Evolutionary conservation across 2,113 vertebrate genomes (phyloP), one percentile per base, ranked within the genome.

Genomic region (Daubentonia madagascariensis): DNA sequence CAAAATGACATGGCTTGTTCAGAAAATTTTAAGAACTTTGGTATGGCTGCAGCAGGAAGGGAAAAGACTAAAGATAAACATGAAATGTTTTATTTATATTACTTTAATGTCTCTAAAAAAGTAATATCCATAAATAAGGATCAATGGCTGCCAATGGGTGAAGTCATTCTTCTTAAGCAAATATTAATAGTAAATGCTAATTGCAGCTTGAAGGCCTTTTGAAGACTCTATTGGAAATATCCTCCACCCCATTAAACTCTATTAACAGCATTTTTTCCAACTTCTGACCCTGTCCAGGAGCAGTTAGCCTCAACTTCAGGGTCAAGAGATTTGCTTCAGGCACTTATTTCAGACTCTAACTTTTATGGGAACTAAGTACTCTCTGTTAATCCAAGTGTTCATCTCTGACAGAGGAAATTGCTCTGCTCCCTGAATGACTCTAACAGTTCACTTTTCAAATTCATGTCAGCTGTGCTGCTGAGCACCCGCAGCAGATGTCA

Each of bases 381-480:
- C 35, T 81, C 57, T 87, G 20, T 90, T 79, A 89, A 78, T n/a
- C 30, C 73, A 97, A 97, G 61, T 22, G 37, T 22, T 93, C 86
- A 72, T 83, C 78, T 86, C 79, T 79, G 90, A 50, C n/a, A 63
- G 40, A 97, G 83, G 78, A 96, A 98, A 93, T 50, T 52, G 79
- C 78, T 96, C 79, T 78, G 76, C 52, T 92, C 85, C 50, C 83
- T 85, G 54, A 88, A 68, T 61, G 83, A 86, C 72, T 95, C 25
- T 35, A 92, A 81, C 83, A 92, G 28, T 95, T 96, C 54, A 94
- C 57, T 96, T 94, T 89, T 90, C 89, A 97, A 87, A 85, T 65
- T 23, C 72, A 23, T 63, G 61, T 89, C 92, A 92, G 81, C 72
- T 86, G 80, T 86, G 59, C 28, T 6, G 12, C 54, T 80, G 13